Base-by-base conservation (phyloP, 2,888 invertebrate genomes). In the Eupelmus urozonus region DNA sequence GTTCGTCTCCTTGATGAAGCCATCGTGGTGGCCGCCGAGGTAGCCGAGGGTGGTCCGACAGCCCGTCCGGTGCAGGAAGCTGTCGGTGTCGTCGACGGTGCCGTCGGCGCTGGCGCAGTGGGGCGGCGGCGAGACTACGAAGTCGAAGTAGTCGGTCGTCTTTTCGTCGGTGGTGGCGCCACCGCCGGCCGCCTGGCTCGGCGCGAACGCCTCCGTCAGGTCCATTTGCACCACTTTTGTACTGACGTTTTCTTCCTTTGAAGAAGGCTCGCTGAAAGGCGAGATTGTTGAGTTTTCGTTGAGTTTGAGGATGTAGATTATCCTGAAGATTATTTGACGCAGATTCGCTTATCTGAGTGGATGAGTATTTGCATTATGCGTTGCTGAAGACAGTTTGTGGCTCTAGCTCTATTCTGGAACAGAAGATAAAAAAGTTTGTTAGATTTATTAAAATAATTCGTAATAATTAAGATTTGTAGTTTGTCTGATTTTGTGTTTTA, bases 141-240 rank as follows among this genome's bases (percentile, higher is more conserved):
- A 96, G 91, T 96, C 96, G 91, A 96, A 96, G 92, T 96, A 96
- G 91, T 96, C 96, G 84, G 96, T 95, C 91, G 96, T 96, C 85
- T 95, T 94, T 90, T 96, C 92, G 91, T 96, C 96, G 90, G 95
- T 87, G 55, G 84, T 84, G 66, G 84, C 84, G 34, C 80, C 81
- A 53, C 77, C 81, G 34, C 80, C 82, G 59, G 83, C 82, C 2
- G 62, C 66, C 67, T 79, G 79, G 40, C 77, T 79, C 89, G 94
- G 93, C 84, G 93, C 92, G 90, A 94, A 93, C 85, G 93, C 92
- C 92, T 96, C 95, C 91, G 95, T 95, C 91, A 96, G 94, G 92
- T 95, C 96, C 96, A 96, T 96, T 79, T 78, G 49, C 27, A 20
- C 55, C 42, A 27, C 11, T 63, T 53, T 55, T 63, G 23, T 63